Conservation (phyloP, 2,888 invertebrate species). For the Diploptera punctata region DNA sequence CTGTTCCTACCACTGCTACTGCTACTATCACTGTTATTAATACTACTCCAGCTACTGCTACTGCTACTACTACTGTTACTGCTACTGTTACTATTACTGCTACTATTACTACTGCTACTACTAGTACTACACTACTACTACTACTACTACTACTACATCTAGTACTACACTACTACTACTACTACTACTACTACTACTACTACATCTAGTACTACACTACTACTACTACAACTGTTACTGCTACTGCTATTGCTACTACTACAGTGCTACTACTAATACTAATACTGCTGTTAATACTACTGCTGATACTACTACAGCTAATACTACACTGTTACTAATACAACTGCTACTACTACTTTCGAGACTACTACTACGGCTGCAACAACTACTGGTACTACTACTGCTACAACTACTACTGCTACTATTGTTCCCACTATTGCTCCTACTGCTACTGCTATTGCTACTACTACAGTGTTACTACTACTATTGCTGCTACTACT, state of each 20-base stretch:
- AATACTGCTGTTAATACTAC: not conserved
- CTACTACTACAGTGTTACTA: not conserved
- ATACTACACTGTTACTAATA: not conserved
- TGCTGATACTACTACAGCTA: not conserved
- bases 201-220: not conserved
- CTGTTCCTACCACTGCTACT: not conserved
- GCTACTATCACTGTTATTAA: too few species aligned
- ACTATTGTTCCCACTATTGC: not conserved
- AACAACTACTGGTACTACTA: too few species aligned
- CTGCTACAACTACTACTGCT: not conserved
- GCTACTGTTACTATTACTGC: not conserved
- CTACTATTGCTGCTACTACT: not conserved
- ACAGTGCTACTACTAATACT: not conserved
- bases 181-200: not conserved
- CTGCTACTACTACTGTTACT: not conserved
- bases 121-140: too few species aligned
- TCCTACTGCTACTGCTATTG: not conserved
- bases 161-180: too few species aligned
- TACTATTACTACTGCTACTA: not conserved
- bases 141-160: too few species aligned
- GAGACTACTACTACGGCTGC: not conserved
- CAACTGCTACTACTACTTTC: not conserved
- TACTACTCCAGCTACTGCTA: too few species aligned
- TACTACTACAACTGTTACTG: not conserved
- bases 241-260: not conserved